Evolutionary conservation across 2,113 vertebrate genomes (phyloP).

Genomic region (Rhombomys opimus): DNA sequence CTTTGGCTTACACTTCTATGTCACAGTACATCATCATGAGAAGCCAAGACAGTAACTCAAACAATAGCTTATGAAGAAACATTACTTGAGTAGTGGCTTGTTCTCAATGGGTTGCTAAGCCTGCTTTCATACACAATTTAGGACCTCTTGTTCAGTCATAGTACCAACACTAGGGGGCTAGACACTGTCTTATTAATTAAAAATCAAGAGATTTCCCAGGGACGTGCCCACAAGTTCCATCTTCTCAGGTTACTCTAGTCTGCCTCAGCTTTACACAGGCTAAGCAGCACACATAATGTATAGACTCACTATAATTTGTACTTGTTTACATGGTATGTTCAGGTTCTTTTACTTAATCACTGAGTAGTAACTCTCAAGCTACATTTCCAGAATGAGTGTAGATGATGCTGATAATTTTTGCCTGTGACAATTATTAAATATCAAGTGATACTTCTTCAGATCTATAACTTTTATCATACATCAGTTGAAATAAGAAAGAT

Average conservation of each 20-base stretch:
- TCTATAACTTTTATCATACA: not conserved
- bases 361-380: not conserved
- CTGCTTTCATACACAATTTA: no score
- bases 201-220: not conserved
- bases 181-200: not conserved
- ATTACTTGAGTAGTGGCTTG: not conserved
- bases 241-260: not conserved
- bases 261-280: not conserved
- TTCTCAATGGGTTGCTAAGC: no score
- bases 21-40: not conserved
- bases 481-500: not conserved
- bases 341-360: not conserved
- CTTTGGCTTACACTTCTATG: not conserved
- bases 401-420: not conserved
- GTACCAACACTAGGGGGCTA: not conserved
- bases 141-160: no score
- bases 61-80: not conserved
- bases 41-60: not conserved
- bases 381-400: constrained; percentile 17
- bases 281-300: not conserved
- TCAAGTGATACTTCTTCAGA: not conserved
- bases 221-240: not conserved
- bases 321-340: not conserved
- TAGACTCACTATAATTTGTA: not conserved
- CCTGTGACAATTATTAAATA: not conserved